A percentile compares a stretch with the other conserved stretches of the same genome.
Evolutionary conservation across 2,797 vertebrate genomes (phyloP).

Genomic region (Clarias pachynema): DNA sequence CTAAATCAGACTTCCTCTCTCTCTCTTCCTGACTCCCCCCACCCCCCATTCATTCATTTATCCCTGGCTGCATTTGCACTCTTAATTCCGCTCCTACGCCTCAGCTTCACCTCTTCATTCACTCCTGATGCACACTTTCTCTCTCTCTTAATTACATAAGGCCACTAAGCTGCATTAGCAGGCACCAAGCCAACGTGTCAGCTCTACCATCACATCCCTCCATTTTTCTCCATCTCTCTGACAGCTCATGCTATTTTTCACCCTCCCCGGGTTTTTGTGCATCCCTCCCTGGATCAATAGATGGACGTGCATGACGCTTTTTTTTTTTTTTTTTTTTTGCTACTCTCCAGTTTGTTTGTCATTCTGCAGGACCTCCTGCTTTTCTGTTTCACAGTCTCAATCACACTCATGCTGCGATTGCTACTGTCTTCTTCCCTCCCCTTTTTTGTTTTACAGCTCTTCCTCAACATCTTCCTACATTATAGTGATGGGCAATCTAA

Average conservation of each 20-base stretch:
- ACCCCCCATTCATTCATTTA: conserved; percentile 36
- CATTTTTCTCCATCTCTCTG: conserved; percentile 39
- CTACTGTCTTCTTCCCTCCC: conserved; percentile 19
- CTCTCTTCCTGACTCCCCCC: conserved; percentile 27
- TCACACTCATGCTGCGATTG: conserved; percentile 38
- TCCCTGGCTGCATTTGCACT: conserved; percentile 20
- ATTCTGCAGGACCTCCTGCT: conserved; percentile 11
- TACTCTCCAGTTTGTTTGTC: conserved; percentile 31
- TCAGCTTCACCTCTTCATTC: conserved; percentile 40
- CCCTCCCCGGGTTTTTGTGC: conserved; percentile 26
- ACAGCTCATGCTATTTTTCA: conserved; percentile 41
- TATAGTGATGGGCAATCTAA: neutral
- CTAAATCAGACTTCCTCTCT: conserved; percentile 45
- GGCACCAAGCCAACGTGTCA: conserved; percentile 32
- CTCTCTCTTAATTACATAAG: conserved; percentile 55
- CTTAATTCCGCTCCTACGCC: conserved; percentile 40
- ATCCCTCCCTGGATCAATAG: conserved; percentile 48
- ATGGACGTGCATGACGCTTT: conserved; percentile 41
- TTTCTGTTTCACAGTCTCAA: conserved; percentile 44
- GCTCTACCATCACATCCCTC: conserved; percentile 27
- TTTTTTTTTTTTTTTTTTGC: neutral
- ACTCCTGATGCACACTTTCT: conserved; percentile 32
- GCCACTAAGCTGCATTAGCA: conserved; percentile 54
- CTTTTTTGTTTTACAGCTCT: conserved; percentile 12
- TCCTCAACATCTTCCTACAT: conserved; percentile 42